Evolutionary conservation across 2,888 invertebrate species (phyloP).

Genomic region (Sepiola atlantica): DNA sequence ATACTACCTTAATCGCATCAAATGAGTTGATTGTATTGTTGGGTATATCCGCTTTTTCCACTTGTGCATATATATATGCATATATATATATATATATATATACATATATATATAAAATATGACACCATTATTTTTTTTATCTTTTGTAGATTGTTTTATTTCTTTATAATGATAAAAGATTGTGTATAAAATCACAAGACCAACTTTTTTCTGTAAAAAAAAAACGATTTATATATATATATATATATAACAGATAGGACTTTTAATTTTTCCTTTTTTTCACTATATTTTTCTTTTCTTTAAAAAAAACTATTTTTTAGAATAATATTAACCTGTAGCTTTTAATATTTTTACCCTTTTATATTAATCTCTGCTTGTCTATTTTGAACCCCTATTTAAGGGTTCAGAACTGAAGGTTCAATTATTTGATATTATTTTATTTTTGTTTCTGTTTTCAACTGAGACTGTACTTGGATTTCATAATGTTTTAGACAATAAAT

Average conservation of each 20-base stretch:
- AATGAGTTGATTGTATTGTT: no score
- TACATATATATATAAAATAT: no score
- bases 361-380: background rate
- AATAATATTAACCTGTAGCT: background rate
- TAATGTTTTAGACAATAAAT: constrained; percentile 23
- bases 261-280: background rate
- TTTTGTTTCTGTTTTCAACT: background rate
- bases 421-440: background rate
- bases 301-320: background rate
- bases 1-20: no score
- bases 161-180: background rate
- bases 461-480: background rate
- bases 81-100: no score
- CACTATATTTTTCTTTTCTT: background rate
- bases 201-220: background rate
- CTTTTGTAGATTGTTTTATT: no score
- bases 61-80: no score
- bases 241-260: no score
- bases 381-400: background rate
- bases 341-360: background rate
- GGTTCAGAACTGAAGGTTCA: background rate
- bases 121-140: no score
- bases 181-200: background rate
- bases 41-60: no score
- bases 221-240: no score